A percentile compares a stretch with the other conserved stretches of the same genome.
Conservation (phyloP, 35 echinoderm and acorn worm species). For the Ptychodera flava region DNA sequence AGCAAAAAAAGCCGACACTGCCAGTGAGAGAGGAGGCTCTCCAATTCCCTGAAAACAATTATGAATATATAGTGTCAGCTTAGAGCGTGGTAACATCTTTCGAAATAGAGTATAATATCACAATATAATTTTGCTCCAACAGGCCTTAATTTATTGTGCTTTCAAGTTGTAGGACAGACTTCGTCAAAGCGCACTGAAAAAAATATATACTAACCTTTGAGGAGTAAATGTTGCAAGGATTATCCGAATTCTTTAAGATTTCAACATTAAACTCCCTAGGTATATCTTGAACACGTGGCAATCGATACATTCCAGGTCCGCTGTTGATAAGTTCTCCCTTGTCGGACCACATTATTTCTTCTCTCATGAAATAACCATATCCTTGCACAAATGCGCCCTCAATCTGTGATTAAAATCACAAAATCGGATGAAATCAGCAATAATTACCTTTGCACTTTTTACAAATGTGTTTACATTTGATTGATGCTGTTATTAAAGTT, state of each 20-base stretch:
- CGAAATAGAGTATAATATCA: too few relatives aligned
- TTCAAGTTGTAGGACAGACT: too few relatives aligned
- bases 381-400: conserved; percentile 47
- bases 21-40: conserved; percentile 7
- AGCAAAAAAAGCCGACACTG: conserved; percentile 20
- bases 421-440: too few relatives aligned
- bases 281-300: conserved; percentile 21
- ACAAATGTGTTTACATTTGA: too few relatives aligned
- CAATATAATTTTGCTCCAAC: too few relatives aligned
- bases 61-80: too few relatives aligned
- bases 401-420: conserved; percentile 25
- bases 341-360: conserved; percentile 14
- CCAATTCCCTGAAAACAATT: conserved; percentile 21
- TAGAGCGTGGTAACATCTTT: too few relatives aligned
- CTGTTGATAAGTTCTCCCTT: conserved; percentile 16
- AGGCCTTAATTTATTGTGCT: too few relatives aligned
- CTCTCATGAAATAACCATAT: conserved; percentile 28
- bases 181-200: too few relatives aligned
- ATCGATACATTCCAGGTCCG: conserved; percentile 14
- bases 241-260: conserved; percentile 10
- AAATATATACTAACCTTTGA: conserved; percentile 40
- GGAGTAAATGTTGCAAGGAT: conserved; percentile 13
- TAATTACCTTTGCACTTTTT: too few relatives aligned
- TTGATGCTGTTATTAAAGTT: too few relatives aligned
- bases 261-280: conserved; percentile 29